These are phyloP conservation scores for Ceuthmochares aereus DNA, from an alignment of 2,113 vertebrate species.

Conservation along the genomic window DNA sequence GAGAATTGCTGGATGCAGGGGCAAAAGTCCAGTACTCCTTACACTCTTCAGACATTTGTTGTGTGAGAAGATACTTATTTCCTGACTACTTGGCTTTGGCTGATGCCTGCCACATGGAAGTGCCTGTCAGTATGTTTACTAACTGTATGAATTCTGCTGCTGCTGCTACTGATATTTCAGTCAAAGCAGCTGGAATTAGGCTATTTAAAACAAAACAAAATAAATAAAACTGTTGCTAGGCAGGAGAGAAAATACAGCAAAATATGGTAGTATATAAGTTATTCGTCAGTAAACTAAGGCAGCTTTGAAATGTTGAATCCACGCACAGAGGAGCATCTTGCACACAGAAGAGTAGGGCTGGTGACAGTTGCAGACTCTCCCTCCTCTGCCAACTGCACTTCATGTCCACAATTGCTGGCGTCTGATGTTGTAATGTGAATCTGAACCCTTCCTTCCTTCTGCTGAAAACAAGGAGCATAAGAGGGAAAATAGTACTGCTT, in stretches of 20 bases:
- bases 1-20: neutral
- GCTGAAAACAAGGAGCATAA: neutral
- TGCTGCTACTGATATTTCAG: neutral
- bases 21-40: accelerated
- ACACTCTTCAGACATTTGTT: neutral
- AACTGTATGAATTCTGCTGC: neutral
- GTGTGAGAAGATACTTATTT: neutral
- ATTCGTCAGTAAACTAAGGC: neutral
- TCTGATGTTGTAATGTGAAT: neutral
- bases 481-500: neutral
- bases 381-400: neutral
- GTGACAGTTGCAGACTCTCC: neutral
- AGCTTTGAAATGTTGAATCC: neutral
- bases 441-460: neutral
- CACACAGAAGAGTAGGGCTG: neutral
- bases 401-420: neutral
- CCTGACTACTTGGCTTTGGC: neutral
- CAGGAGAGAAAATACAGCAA: neutral
- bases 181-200: neutral
- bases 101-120: neutral
- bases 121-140: neutral
- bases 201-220: neutral
- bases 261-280: neutral
- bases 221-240: neutral
- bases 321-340: neutral